Percentiles rank a stretch among this genome's conserved stretches.
Evolutionary conservation across 23 tunicate genomes (phyloP).

Genomic region (Ciona savignyi): DNA sequence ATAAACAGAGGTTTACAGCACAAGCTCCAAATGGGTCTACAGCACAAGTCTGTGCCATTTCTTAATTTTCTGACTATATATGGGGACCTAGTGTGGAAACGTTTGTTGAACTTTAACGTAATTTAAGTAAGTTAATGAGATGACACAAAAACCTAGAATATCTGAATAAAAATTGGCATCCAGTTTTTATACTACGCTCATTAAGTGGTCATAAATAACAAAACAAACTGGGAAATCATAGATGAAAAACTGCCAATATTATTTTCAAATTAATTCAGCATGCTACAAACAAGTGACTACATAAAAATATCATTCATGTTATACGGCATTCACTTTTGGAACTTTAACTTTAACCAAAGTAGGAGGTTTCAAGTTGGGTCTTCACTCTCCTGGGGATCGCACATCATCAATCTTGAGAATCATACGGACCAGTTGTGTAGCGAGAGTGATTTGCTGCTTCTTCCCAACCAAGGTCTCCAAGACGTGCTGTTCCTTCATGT

Average conservation of each 20-base stretch:
- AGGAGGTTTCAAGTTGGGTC: neutral
- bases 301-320: neutral
- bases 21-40: too few relatives aligned
- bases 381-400: slow-evolving; percentile 72
- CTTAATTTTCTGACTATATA: too few relatives aligned
- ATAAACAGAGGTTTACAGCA: too few relatives aligned
- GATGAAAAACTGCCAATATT: neutral
- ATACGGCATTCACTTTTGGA: neutral
- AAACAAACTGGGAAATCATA: too few relatives aligned
- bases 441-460: slow-evolving; percentile 98
- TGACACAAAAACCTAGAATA: too few relatives aligned
- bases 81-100: too few relatives aligned
- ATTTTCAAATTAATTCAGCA: neutral
- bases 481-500: slow-evolving; percentile 98
- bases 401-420: slow-evolving; percentile 97
- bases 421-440: slow-evolving; percentile 98
- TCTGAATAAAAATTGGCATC: too few relatives aligned
- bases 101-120: too few relatives aligned
- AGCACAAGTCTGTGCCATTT: too few relatives aligned
- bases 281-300: neutral
- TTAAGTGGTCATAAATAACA: too few relatives aligned
- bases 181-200: too few relatives aligned
- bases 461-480: slow-evolving; percentile 94
- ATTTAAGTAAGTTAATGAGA: too few relatives aligned
- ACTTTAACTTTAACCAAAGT: neutral